Conservation (phyloP, 2,797 vertebrate genomes). For the Microcaecilia unicolor region DNA sequence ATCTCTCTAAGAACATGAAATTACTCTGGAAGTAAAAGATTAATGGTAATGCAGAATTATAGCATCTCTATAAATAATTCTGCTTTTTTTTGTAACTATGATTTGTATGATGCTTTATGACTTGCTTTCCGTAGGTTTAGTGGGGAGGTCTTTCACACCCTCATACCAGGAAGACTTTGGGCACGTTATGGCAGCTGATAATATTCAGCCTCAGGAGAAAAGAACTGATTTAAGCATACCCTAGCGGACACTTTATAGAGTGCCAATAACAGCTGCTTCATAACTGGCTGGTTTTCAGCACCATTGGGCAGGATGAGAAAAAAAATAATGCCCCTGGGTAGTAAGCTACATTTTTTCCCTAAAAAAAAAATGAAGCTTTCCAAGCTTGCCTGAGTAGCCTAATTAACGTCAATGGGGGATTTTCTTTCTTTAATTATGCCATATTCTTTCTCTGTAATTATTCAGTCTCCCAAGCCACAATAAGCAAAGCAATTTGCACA, state of each 20-base stretch:
- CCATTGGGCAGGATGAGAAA: not conserved
- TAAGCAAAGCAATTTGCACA: slow-evolving; percentile 19
- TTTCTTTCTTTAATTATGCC: not conserved
- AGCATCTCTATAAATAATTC: not conserved
- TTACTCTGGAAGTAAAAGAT: not conserved
- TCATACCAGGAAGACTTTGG: not conserved
- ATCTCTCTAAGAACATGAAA: slow-evolving; percentile 14
- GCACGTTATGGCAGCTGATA: too few relatives aligned
- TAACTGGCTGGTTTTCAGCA: not conserved
- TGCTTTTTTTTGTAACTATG: accelerated
- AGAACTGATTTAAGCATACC: too few relatives aligned
- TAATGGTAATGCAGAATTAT: slow-evolving; percentile 5
- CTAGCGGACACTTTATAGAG: too few relatives aligned
- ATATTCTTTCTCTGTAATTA: not conserved
- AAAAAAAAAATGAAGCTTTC: not conserved
- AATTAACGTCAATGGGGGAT: not conserved
- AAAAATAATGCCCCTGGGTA: slow-evolving; percentile 7
- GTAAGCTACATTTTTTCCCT: not conserved
- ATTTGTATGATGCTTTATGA: not conserved
- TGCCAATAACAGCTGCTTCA: too few relatives aligned
- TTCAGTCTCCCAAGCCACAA: slow-evolving; percentile 15
- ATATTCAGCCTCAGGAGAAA: too few relatives aligned
- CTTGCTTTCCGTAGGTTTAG: not conserved
- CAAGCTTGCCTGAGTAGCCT: too few relatives aligned
- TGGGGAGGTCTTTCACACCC: too few relatives aligned